Evolutionary conservation across 2,113 vertebrate species (phyloP), one percentile per base, ranked within the genome.

Genomic region (Aspiorhynchus laticeps): DNA sequence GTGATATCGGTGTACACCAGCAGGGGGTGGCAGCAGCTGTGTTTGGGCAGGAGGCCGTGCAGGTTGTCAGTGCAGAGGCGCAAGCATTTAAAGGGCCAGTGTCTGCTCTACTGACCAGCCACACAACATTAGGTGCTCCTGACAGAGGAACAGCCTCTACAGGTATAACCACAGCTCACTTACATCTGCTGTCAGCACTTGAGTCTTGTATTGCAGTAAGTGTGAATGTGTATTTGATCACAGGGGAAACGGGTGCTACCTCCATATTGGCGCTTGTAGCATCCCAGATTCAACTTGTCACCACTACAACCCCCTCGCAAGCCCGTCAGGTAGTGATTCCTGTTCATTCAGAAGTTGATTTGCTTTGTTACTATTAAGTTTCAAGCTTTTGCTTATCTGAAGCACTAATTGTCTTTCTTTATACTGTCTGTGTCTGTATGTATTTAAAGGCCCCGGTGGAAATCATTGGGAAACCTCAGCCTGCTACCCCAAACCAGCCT

Each of bases 1-100:
- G 91, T 38, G 96, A 96, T 90, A 92, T 95, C 31, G 46, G 91
- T 65, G 94, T 95, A 75, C 97, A 95, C 91, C 96, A 97, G 91
- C 96, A 97, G 92, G 96, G 96, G 91, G 96, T 95, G 91, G 89
- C 90, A n/a, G 41, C 78, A 56, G 91, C 95, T 90, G 81, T 93
- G 2, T 97, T 96, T 85, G 91, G 87, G 43, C 93, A 92, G 56
- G 94, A 94, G 2, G 90, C 90, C 0, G 89, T 88, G 2, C 92
- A 91, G 12, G 93, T 88, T 7, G 84, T 83, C 26, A 79, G 63
- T 24, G 43, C 87, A 28, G 93, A 94, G 5, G 79, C 87, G 5
- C 84, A 87, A 65, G 31, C 75, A 38, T 93, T 93, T 80, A 93
- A 94, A 65, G 86, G 87, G 15, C 91, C 89, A 41, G 81, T 71